A percentile compares a stretch with the other conserved stretches of the same genome.
These are phyloP conservation scores for Caenorhabditis remanei DNA, from an alignment of 1,140 invertebrate genomes.

Conservation along the genomic window DNA sequence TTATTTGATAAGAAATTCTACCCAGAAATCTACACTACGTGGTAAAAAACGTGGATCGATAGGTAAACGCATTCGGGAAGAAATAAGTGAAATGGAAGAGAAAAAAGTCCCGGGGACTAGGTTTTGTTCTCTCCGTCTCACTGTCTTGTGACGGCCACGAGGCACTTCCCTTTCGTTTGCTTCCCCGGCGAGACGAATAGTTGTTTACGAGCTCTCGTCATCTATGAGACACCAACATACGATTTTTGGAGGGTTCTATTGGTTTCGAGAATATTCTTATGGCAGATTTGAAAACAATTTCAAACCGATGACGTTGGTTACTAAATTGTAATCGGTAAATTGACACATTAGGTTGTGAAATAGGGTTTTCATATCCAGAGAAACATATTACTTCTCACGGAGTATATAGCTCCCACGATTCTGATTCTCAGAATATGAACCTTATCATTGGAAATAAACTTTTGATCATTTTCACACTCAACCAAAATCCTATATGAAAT, in stretches of 20 bases:
- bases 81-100: background rate
- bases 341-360: too few relatives aligned
- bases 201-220: constrained; percentile 40
- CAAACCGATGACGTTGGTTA: background rate
- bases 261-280: constrained; percentile 34
- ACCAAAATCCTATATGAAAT: too few relatives aligned
- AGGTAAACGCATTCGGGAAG: background rate
- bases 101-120: background rate
- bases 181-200: background rate
- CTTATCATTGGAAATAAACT: too few relatives aligned
- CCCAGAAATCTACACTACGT: too few relatives aligned
- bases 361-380: too few relatives aligned
- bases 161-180: background rate
- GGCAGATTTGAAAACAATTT: background rate
- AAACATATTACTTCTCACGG: too few relatives aligned
- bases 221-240: constrained; percentile 22
- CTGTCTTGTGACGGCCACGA: constrained; percentile 47
- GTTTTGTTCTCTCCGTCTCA: background rate
- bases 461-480: too few relatives aligned
- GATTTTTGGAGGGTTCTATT: constrained; percentile 19
- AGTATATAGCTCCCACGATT: too few relatives aligned
- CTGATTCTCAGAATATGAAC: too few relatives aligned
- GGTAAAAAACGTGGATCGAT: constrained; percentile 1
- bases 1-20: background rate
- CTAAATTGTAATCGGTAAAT: background rate